Base-by-base conservation (phyloP, 2,797 vertebrate species). In the Tadarida brasiliensis region DNA sequence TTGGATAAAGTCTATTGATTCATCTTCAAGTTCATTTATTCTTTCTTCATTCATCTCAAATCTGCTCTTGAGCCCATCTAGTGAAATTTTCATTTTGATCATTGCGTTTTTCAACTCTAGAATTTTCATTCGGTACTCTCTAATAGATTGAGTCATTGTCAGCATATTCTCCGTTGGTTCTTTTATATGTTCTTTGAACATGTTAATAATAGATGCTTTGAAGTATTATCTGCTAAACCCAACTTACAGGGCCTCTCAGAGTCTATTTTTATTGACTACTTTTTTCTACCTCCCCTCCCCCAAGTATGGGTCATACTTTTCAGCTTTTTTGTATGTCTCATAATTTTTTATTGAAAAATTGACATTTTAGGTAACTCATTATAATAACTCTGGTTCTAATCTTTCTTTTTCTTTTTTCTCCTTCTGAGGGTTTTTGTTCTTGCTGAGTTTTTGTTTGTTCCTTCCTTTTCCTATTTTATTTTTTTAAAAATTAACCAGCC, bases 101-200 rank as follows among this genome's bases (percentile, higher is more conserved):
- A 65, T 30, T 91, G 19, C 57, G 9, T 89, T 84, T 84, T 76
- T 59, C 33, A 82, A 76, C 33, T 91, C 15, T 71, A 59, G 73
- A 85, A 57, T 80, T 90, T 95, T 77, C 51, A 78, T 39, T 44
- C 33, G 61, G 65, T 74, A 63, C 3, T 87, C 95, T 87, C 74
- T 65, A 73, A 56, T 57, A 82, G 68, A 28, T 19, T 2, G 11
- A 49, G n/a, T 67, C 49, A 77, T 59, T 5, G 2, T 33, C 33
- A 61, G 54, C 33, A 20, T 65, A 44, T 51, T 71, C 28, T 84
- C 51, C 54, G 7, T 49, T 70, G 11, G 39, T 81, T 84, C 67
- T 85, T 94, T 83, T 67, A 47, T 24, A 35, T 3, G 3, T 28
- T 51, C 15, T 44, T 80, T 88, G 28, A 87, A 39, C 6, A 26